Conservation (phyloP, 2,113 vertebrate genomes). For the Columba janthina region DNA sequence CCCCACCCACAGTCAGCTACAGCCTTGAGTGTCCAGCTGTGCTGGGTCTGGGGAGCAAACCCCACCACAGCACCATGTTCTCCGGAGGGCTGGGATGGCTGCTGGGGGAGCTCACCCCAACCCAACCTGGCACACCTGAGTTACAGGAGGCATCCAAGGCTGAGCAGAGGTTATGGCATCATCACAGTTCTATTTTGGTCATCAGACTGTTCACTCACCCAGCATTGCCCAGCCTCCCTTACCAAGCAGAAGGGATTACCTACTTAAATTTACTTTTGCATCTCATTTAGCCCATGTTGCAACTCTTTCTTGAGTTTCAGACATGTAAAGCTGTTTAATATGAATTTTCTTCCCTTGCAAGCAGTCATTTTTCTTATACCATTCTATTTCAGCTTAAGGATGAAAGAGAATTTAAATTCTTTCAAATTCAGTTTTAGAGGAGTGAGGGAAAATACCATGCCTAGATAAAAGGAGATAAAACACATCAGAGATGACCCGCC, state of each 20-base stretch:
- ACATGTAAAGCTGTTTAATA: neutral
- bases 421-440: neutral
- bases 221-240: neutral
- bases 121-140: neutral
- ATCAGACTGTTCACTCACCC: neutral
- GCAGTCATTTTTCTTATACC: neutral
- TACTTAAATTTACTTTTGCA: neutral
- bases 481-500: neutral
- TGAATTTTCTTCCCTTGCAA: neutral
- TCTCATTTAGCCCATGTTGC: neutral
- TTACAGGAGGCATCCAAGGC: neutral
- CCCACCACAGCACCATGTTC: rapidly evolving
- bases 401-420: neutral
- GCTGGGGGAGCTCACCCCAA: neutral
- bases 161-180: neutral
- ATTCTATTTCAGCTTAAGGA: neutral
- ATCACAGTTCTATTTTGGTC: neutral
- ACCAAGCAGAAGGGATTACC: neutral
- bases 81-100: neutral
- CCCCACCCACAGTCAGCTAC: rapidly evolving
- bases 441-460: neutral
- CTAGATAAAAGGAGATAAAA: neutral
- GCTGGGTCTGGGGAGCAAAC: neutral
- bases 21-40: neutral
- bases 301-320: neutral